phyloP scores from a whole-genome alignment of 2,888 invertebrate species.

The Troglohyphantes excavatus region DNA sequence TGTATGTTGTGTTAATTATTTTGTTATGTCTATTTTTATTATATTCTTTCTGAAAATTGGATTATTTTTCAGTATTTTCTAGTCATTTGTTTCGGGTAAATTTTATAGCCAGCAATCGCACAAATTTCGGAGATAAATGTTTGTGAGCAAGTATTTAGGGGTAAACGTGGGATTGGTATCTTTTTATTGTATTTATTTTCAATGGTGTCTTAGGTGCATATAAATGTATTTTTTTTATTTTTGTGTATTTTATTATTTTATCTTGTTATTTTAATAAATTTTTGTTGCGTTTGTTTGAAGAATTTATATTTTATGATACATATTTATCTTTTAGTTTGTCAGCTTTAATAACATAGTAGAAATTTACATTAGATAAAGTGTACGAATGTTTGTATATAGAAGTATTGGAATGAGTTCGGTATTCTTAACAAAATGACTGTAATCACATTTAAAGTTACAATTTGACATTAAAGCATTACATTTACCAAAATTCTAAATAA shows the following conservation, averaged over 20 bases:
- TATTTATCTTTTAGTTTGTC: too few species aligned
- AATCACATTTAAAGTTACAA: too few species aligned
- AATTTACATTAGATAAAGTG: too few species aligned
- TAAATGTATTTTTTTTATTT: conserved; percentile 9
- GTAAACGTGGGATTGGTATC: conserved; percentile 17
- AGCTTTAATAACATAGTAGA: too few species aligned
- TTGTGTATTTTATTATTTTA: conserved; percentile 46
- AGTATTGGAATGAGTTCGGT: too few species aligned
- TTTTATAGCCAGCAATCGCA: conserved; percentile 61
- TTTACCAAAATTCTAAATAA: too few species aligned
- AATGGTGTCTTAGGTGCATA: conserved; percentile 3
- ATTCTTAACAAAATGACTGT: too few species aligned
- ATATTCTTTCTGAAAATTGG: neutral
- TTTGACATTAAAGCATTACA: too few species aligned
- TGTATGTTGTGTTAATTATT: neutral
- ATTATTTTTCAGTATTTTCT: conserved; percentile 29
- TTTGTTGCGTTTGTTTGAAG: neutral
- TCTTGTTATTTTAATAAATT: conserved; percentile 13
- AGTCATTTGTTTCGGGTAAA: conserved; percentile 41
- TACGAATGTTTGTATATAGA: too few species aligned
- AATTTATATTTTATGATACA: neutral
- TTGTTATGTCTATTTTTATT: conserved; percentile 1
- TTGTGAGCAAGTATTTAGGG: conserved; percentile 19
- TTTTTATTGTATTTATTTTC: conserved; percentile 22
- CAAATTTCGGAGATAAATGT: conserved; percentile 24